Percentiles rank a stretch among this genome's conserved stretches.
phyloP scores from a whole-genome alignment of 2,888 invertebrate species.

The Trypoxylon attenuatum region DNA sequence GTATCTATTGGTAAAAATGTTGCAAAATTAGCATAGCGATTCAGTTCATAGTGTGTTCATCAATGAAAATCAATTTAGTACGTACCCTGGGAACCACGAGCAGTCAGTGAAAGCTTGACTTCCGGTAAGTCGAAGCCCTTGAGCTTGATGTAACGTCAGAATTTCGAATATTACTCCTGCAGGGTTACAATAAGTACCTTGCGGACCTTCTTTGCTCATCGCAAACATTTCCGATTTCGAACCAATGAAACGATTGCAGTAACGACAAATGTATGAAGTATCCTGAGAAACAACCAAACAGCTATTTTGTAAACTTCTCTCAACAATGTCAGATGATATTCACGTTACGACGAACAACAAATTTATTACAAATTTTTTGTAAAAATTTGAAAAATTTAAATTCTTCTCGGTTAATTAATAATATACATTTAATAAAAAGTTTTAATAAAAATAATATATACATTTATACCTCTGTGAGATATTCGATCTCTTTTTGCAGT shows the following conservation, averaged over 20 bases:
- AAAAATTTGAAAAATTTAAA: no score
- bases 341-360: no score
- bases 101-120: constrained; percentile 81
- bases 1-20: constrained; percentile 77
- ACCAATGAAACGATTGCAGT: constrained; percentile 77
- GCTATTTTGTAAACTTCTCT: constrained; percentile 69
- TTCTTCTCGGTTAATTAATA: not conserved
- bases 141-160: constrained; percentile 80
- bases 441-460: not conserved
- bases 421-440: not conserved
- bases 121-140: constrained; percentile 75
- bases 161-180: constrained; percentile 88
- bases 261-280: constrained; percentile 65
- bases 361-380: no score
- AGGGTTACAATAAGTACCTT: constrained; percentile 88
- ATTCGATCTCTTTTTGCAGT: constrained; percentile 77
- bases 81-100: constrained; percentile 90
- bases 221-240: constrained; percentile 84
- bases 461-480: constrained; percentile 64
- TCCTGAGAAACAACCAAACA: no score
- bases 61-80: constrained; percentile 24
- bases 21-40: not conserved
- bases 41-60: not conserved
- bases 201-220: constrained; percentile 88
- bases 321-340: no score